Evolutionary conservation across 2,113 vertebrate genomes (phyloP), one percentile per base, ranked within the genome.

Genomic region (Platysteira castanea): DNA sequence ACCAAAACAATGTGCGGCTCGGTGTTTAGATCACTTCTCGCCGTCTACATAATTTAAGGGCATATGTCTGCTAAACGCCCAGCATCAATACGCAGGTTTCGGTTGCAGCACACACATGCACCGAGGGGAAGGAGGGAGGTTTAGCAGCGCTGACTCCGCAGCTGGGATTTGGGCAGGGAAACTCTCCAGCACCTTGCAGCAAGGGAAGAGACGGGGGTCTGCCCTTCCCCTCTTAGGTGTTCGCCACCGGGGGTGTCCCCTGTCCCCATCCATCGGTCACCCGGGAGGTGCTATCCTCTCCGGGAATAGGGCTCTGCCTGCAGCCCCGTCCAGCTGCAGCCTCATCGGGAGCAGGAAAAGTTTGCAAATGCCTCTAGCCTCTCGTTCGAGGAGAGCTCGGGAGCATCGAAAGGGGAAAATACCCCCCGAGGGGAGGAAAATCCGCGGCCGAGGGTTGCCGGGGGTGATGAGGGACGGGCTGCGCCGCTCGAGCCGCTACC

Each of bases 41-140:
- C 83, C 46, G 89, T 89, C 94, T 96, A 89, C 94, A 96, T 95
- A 41, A 93, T 97, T 97, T 95, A 96, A 93, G 95, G 95, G 91
- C 95, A 96, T 94, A 84, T 91, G 95, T 84, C 84, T 92, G 83
- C 53, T 77, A 74, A 94, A 90, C 24, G 82, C 33, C 12, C 79
- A 95, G 90, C 94, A 92, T 86, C 95, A 47, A 79, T 23, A 96
- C 53, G 53, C 95, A 68, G 92, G 90, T 84, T 91, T 93, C n/a
- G 26, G 26, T 92, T 84, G 95, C 93, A 94, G 77, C 74, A 7
- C 87, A 42, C 90, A 60, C 84, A 93, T 3, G 65, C 69, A 82
- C 23, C 41, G 41, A 28, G 49, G 41, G 33, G 50, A n/a, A 26
- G 52, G 56, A 61, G 79, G 79, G 69, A 90, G 93, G 33, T 28